Base-by-base conservation (phyloP, 2,113 vertebrate species). In the Gymnocephalus cernua region DNA sequence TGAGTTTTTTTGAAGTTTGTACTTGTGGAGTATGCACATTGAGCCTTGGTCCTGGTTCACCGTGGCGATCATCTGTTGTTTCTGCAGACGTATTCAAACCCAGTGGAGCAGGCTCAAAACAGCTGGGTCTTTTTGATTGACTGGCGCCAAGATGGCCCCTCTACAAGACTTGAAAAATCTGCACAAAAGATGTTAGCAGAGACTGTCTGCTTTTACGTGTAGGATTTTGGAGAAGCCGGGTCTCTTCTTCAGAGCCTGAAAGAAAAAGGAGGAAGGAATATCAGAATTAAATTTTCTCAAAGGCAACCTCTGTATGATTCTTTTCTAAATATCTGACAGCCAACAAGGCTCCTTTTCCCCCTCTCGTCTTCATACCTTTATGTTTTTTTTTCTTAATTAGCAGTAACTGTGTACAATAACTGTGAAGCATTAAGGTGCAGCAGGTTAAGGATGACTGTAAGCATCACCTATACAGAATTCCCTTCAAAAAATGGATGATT, bases 191-290 rank as follows among this genome's bases (percentile, higher is more conserved):
- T 91, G 96, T 97, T 98, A 99, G 95, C 98, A 99, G 91, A 97
- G 90, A 61, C 95, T 96, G 84, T 99, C 98, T 72, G 98, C 98
- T 91, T 99, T 99, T 90, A 99, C 95, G 41, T 99, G 98, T 90
- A 99, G 95, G 50, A 99, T 99, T 95, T 99, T 99, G 85, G 98
- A 99, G 94, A 99, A 99, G 77, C 98, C 98, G 0, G 98, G 98
- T 86, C 98, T 96, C 71, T 99, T 98, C 88, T 97, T 97, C 85
- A 99, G 93, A 76, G 97, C 98, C 98, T 99, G 88, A 59, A 78
- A 90, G 32, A 72, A 79, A 78, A 76, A 14, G 1, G 12, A 23
- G 7, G 5, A 68, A 50, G 7, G 7, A 18, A 81, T 2, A 6
- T 61, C 1, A 84, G 58, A 48, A 48, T 67, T 1, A 29, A 2